Conservation (phyloP, 2,797 vertebrate genomes). For the Sebastes trivittatus region DNA sequence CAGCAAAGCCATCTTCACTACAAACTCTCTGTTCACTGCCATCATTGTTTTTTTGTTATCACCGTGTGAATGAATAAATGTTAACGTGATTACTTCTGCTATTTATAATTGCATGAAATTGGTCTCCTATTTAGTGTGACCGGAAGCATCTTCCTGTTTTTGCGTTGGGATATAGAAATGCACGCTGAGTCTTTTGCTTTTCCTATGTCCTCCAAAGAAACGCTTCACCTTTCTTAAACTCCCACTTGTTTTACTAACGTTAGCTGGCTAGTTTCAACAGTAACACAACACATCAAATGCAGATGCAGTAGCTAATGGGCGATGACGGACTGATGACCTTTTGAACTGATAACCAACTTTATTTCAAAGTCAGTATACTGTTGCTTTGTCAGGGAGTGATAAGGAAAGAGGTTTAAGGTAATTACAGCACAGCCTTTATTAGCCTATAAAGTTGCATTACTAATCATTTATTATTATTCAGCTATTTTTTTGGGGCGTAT, state of each 20-base stretch:
- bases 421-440: background rate
- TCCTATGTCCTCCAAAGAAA: background rate
- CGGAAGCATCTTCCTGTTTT: background rate
- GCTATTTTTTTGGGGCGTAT: background rate
- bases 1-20: background rate
- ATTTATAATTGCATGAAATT: background rate
- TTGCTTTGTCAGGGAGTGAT: background rate
- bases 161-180: background rate
- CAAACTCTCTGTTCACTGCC: background rate
- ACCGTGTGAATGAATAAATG: background rate
- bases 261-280: background rate
- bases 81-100: background rate
- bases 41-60: background rate
- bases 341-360: conserved; percentile 1
- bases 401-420: background rate
- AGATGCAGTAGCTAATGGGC: background rate
- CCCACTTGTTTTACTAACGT: background rate
- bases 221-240: background rate
- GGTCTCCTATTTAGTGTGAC: background rate
- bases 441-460: background rate
- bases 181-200: background rate
- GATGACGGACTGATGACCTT: background rate
- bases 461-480: background rate
- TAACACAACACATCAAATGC: background rate
- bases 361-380: background rate